A percentile compares a stretch with the other conserved stretches of the same genome.
Evolutionary conservation across 2,113 vertebrate species (phyloP).

Genomic region (Nothoprocta perdicaria): DNA sequence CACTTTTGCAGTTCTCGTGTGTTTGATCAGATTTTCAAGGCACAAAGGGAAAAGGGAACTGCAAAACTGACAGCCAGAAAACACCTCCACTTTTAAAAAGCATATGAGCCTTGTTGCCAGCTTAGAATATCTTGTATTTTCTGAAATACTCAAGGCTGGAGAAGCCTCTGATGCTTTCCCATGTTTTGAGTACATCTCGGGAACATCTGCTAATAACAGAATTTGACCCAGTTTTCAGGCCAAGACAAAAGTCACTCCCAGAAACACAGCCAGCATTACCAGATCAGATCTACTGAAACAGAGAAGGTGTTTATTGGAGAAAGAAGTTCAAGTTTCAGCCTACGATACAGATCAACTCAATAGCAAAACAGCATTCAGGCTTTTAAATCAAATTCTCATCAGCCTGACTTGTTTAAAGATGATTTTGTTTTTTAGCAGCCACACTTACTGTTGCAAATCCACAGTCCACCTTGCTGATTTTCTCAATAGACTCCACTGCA

Average conservation of each 20-base stretch:
- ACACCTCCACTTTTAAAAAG: neutral
- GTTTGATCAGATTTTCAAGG: neutral
- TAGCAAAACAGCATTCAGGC: neutral
- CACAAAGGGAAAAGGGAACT: neutral
- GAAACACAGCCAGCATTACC: neutral
- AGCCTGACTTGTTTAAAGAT: neutral
- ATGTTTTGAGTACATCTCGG: neutral
- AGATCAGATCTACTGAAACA: neutral
- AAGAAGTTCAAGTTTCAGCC: neutral
- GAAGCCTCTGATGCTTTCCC: neutral
- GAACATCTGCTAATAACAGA: neutral
- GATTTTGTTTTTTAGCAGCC: neutral
- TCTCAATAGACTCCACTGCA: conserved; percentile 94
- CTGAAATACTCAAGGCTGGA: neutral
- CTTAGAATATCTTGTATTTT: neutral
- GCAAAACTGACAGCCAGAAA: neutral
- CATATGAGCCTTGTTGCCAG: fast-evolving
- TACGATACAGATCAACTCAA: neutral
- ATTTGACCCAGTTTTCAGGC: neutral
- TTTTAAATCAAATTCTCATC: neutral
- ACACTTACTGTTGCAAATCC: conserved; percentile 94
- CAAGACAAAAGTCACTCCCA: neutral
- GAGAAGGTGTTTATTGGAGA: neutral
- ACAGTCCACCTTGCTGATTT: conserved; percentile 91
- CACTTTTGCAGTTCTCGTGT: neutral